Conservation (phyloP, 37 sponge, comb jelly and placozoan genomes). For the Lycopodina hypogea region DNA sequence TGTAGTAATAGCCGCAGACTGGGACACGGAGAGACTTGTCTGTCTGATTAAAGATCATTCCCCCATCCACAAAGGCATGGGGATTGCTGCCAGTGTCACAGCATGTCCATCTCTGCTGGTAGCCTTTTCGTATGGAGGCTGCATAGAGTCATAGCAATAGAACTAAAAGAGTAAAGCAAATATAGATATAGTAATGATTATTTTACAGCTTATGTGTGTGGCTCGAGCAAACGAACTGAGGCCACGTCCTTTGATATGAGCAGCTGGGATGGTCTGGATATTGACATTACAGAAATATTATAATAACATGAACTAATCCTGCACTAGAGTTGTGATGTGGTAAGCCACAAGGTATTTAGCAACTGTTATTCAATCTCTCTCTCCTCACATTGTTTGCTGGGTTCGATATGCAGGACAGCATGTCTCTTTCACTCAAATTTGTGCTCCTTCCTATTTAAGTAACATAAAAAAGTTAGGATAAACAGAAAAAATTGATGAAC, state of each 20-base stretch:
- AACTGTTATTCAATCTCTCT: no score
- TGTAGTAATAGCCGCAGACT: conserved; percentile 45
- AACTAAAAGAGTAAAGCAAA: no score
- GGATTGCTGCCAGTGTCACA: neutral
- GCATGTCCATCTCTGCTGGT: conserved; percentile 40
- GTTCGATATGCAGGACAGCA: neutral
- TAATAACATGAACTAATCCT: no score
- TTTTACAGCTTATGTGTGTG: neutral
- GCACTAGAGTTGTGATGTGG: no score
- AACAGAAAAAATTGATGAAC: neutral
- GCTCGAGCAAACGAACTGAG: neutral
- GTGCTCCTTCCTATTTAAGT: neutral
- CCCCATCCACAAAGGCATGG: conserved; percentile 55
- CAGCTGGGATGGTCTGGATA: conserved; percentile 45
- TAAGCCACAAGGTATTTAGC: no score
- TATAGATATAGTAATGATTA: no score
- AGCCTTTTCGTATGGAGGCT: conserved; percentile 8
- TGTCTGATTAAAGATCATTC: conserved; percentile 40
- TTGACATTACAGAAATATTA: neutral
- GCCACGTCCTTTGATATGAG: conserved; percentile 44
- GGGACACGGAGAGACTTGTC: conserved; percentile 49
- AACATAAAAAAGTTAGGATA: neutral
- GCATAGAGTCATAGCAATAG: no score
- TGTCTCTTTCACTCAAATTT: neutral
- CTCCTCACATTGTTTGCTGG: neutral